phyloP scores from a whole-genome alignment of 2,113 vertebrate genomes.

The Ptychochromis oligacanthus region DNA sequence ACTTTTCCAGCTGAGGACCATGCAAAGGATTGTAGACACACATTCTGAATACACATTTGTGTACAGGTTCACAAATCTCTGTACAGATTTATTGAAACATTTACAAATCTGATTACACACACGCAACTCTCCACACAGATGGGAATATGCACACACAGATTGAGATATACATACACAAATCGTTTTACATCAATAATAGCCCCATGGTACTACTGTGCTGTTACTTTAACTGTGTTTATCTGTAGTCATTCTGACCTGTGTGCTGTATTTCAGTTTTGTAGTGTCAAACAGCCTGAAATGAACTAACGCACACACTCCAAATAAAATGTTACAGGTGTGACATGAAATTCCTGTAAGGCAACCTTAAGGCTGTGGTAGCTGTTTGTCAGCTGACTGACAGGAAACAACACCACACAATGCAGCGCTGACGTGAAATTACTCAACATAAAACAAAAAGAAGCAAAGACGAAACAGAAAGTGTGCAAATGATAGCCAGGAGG shows the following conservation, averaged over 20 bases:
- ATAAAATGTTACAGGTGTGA: neutral
- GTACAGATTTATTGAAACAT: too few relatives aligned
- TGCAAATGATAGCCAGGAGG: neutral
- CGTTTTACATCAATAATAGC: too few relatives aligned
- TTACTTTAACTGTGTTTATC: neutral
- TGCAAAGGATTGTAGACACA: too few relatives aligned
- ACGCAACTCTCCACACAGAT: too few relatives aligned
- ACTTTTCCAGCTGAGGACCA: too few relatives aligned
- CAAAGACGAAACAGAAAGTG: neutral
- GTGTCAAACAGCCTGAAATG: neutral
- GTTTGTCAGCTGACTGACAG: constrained; percentile 17
- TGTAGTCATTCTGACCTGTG: neutral
- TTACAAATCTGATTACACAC: too few relatives aligned
- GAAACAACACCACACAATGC: constrained; percentile 6
- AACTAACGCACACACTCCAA: neutral
- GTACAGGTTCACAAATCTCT: too few relatives aligned
- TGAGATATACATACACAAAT: too few relatives aligned
- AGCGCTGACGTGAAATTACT: neutral
- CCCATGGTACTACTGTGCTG: neutral
- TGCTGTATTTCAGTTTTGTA: rapidly evolving
- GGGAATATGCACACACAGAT: too few relatives aligned
- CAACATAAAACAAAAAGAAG: neutral
- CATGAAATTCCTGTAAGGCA: neutral
- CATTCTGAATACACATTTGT: too few relatives aligned
- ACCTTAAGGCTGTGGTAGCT: neutral